Evolutionary conservation across 2,888 invertebrate species (phyloP), one percentile per base, ranked within the genome.

Genomic region (Oscheius sp.): DNA sequence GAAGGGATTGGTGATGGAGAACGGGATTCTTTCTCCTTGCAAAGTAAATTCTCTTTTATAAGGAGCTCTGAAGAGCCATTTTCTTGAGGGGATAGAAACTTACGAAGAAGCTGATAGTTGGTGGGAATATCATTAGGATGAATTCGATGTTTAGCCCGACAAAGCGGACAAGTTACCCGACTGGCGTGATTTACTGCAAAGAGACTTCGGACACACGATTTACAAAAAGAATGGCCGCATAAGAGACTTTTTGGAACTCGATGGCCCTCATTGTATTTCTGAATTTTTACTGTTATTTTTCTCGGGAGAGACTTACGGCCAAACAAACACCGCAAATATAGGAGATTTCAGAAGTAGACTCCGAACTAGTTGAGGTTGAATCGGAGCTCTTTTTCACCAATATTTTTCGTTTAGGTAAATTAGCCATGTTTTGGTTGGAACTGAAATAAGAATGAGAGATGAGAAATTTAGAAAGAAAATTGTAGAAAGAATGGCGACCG

Each of bases 151-250:
- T 65, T 25, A 29, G 66, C 63, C 10, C 73, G 46, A 20, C 76
- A 76, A 48, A 71, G 66, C 3, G 76, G 76, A 23, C 76, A 76
- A 27, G 20, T 3, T 0, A 33, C 23, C 17, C 33, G 37, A 20
- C 20, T 34, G 17, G 34, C 20, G 20, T 55, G 55, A 34, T 20
- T 34, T 33, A 55, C 12, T n/a, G n/a, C n/a, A n/a, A n/a, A n/a
- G 10, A 61, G 48, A 10, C 27, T 37, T 15, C 17, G 31, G 12
- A 76, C 39, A 48, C 76, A 76, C 4, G 65, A 31, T 5, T 68
- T 69, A 27, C 76, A 76, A 53, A 73, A 70, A 4, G 72, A 57
- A 45, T 76, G 76, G 2, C 76, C 76, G 42, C 76, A 76, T 31
- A 48, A 25, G 0, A 76, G 69, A 63, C 71, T 45, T 50, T 71